Conservation (phyloP, 2,888 invertebrate species). For the Hemicrepidius hirtus region DNA sequence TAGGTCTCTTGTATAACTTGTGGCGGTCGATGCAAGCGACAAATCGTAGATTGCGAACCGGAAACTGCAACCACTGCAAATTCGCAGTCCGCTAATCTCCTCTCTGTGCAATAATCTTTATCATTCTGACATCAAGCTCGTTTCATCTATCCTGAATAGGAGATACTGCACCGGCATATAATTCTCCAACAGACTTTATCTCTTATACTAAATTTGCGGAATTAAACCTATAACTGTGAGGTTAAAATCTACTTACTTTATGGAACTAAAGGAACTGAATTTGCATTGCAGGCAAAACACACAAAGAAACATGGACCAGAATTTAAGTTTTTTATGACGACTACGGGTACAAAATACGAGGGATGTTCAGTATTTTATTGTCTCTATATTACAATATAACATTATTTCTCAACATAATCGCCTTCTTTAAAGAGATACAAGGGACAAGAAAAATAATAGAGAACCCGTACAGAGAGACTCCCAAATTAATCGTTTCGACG, state of each 20-base stretch:
- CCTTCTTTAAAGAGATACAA: too few species aligned
- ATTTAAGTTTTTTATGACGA: too few species aligned
- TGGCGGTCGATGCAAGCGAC: conserved; percentile 37
- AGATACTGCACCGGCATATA: conserved; percentile 3
- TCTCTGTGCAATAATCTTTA: conserved; percentile 48
- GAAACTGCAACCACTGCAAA: conserved; percentile 49
- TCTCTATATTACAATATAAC: too few species aligned
- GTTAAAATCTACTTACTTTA: background rate
- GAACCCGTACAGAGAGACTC: too few species aligned
- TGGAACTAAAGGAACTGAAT: background rate
- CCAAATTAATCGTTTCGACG: too few species aligned
- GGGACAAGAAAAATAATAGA: too few species aligned
- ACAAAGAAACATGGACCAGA: too few species aligned
- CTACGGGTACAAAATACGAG: too few species aligned
- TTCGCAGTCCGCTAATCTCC: conserved; percentile 48
- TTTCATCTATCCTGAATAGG: conserved; percentile 36
- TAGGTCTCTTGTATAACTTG: conserved; percentile 20
- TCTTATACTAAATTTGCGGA: background rate
- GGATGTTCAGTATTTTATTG: too few species aligned
- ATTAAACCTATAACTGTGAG: background rate
- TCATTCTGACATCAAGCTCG: conserved; percentile 42
- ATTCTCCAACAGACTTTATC: background rate
- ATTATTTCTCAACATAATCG: too few species aligned
- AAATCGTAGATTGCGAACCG: conserved; percentile 46
- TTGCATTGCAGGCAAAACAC: background rate